Evolutionary conservation across 2,797 vertebrate genomes (phyloP), one percentile per base, ranked within the genome.

Genomic region (Oceanodroma leucorhoa): DNA sequence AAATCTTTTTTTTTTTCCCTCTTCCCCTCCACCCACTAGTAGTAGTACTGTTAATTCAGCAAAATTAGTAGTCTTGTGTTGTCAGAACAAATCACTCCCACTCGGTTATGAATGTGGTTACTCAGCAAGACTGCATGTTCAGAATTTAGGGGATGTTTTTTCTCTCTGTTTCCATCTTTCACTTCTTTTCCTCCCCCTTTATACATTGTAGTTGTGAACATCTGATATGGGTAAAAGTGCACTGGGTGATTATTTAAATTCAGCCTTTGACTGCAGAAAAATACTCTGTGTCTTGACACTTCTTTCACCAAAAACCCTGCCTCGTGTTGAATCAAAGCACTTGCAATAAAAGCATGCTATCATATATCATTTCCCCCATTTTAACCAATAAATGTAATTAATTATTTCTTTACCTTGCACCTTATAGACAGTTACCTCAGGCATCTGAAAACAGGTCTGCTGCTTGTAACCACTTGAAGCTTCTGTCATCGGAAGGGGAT

Each of bases 391-490:
- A 81, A 26, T 60, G 46, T 69, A 94, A 95, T 92, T 92, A 96
- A 96, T 97, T 93, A 93, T 92, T 95, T 80, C 80, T 97, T 95
- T 96, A 77, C 90, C 93, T 95, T 85, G 50, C 94, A 93, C 89
- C 82, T 91, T 96, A 95, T 41, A 96, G 96, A 94, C 95, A 95
- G 93, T 93, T 86, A 98, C 90, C 70, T 85, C 88, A 83, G 96
- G 88, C 83, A 96, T 75, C 90, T 60, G 46, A 95, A 91, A 93
- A 87, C 85, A 96, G 95, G 89, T 91, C 95, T 96, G 94, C 91
- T 95, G 91, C 94, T 93, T 97, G 95, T 96, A 97, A 98, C 96
- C 97, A 97, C 97, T 98, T 97, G 98, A 98, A 97, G 97, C 92
- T 96, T 93, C 86, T 97, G 95, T 97, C 96, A 96, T 97, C 97